Base-by-base conservation (phyloP, 1,140 invertebrate genomes). In the Camponotus vicinus region DNA sequence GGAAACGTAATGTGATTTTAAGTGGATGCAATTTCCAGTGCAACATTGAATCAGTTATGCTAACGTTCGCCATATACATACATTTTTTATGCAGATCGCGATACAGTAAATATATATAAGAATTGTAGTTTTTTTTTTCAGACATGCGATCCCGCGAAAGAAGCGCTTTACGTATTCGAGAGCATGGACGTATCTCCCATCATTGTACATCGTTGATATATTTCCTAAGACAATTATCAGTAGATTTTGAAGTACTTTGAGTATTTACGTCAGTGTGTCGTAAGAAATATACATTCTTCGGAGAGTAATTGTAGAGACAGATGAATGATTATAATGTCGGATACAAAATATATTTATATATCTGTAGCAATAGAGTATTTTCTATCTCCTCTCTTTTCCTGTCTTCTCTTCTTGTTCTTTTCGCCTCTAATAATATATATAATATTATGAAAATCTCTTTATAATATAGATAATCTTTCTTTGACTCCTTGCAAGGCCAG, bases 401-500 rank as follows among this genome's bases (percentile, higher is more conserved):
- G 4, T 18, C 8, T 87, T 21, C 21, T 49, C 55, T 66, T 9
- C 18, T 18, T 59, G 3, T 73, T 78, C 37, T 45, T 45, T 75
- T 78, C 90, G 85, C 91, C 91, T 91, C 90, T 91, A 88, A 67
- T 90, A 92, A 93, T 92, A 92, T 88, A 91, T 32, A 32, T 32
- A 32, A 87, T 87, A 92, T 92, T 93, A 91, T 90, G 89, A 86
- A 93, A 93, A 89, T 90, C 82, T 92, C 88, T 92, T 70, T 91
- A 77, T 92, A 89, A 92, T 91, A 92, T 91, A 92, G 82, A 89
- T 88, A 91, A 91, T 89, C 83, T 93, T 94, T 93, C 91, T 94
- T 95, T 93, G 92, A 94, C 76, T 82, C 94, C 94, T 94, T 92
- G 88, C 93, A 95, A 95, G 94, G 94, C 94, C 94, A 94, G 93